A percentile compares a stretch with the other conserved stretches of the same genome.
Evolutionary conservation across 2,888 invertebrate species (phyloP).

Genomic region (Sipha maydis): DNA sequence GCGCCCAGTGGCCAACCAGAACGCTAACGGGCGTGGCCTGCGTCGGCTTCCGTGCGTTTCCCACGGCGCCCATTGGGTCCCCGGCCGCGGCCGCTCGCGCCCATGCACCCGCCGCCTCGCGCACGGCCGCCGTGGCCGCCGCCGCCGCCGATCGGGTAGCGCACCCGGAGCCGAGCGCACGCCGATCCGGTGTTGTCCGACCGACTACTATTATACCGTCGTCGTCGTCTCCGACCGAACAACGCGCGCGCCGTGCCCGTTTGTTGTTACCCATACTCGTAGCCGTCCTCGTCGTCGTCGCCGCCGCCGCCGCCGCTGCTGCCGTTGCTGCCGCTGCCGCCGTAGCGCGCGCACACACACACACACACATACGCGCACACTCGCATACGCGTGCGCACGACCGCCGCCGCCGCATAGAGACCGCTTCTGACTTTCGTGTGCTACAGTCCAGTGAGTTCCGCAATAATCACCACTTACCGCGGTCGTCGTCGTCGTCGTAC

Average conservation of each 20-base stretch:
- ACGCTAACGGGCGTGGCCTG: slow-evolving; percentile 67
- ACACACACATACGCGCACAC: neutral
- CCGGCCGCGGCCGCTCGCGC: slow-evolving; percentile 64
- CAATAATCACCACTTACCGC: slow-evolving; percentile 61
- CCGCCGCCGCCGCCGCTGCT: no score
- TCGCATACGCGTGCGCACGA: neutral
- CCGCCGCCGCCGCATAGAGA: slow-evolving; percentile 31
- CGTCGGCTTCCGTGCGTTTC: slow-evolving; percentile 74
- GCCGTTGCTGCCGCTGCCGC: neutral
- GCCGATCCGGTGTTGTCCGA: slow-evolving; percentile 22
- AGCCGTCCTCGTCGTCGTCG: no score
- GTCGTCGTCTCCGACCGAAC: neutral
- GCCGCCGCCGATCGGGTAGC: slow-evolving; percentile 64
- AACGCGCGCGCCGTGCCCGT: neutral
- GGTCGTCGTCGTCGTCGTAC: slow-evolving; percentile 34
- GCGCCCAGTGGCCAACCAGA: slow-evolving; percentile 66
- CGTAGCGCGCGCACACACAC: neutral
- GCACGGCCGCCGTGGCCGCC: slow-evolving; percentile 70
- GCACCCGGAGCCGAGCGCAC: slow-evolving; percentile 55
- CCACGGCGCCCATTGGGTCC: slow-evolving; percentile 70
- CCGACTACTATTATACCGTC: neutral
- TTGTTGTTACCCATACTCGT: neutral
- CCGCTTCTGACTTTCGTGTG: slow-evolving; percentile 61
- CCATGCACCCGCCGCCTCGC: slow-evolving; percentile 66
- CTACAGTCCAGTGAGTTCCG: slow-evolving; percentile 61